Conservation (phyloP, 2,888 invertebrate species). For the Melieria crassipennis region DNA sequence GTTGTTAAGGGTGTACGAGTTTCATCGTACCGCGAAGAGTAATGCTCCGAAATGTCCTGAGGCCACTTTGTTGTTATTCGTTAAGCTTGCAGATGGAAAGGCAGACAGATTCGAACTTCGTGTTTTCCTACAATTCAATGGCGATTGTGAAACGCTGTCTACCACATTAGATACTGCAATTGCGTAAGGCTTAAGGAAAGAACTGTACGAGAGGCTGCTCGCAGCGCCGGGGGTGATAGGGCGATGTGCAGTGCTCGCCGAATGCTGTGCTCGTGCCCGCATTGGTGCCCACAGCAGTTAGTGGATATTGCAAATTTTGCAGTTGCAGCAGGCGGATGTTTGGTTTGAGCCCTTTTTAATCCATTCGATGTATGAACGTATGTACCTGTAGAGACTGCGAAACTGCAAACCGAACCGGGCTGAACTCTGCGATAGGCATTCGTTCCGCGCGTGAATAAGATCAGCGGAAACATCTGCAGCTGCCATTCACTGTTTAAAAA, state of each 20-base stretch:
- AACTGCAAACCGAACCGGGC: constrained; percentile 7
- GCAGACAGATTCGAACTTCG: constrained; percentile 59
- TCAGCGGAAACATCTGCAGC: constrained; percentile 41
- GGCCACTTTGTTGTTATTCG: constrained; percentile 58
- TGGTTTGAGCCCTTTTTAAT: constrained; percentile 41
- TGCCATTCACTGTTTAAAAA: constrained; percentile 18
- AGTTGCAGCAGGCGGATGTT: constrained; percentile 63
- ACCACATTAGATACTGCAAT: constrained; percentile 25
- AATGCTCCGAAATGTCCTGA: constrained; percentile 53
- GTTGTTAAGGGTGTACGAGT: constrained; percentile 26
- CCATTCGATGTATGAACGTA: constrained; percentile 17
- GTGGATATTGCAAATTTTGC: constrained; percentile 49
- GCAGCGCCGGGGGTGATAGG: constrained; percentile 54
- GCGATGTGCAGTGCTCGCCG: too few relatives aligned
- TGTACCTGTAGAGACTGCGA: neutral
- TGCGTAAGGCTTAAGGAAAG: constrained; percentile 14
- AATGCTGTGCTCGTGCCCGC: constrained; percentile 41
- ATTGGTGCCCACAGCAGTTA: constrained; percentile 52
- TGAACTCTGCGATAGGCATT: constrained; percentile 4
- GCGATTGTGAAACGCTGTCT: constrained; percentile 37
- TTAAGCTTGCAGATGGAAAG: constrained; percentile 59
- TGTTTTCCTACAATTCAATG: constrained; percentile 38
- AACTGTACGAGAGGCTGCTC: constrained; percentile 48
- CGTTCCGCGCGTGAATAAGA: constrained; percentile 26
- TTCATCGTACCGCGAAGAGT: constrained; percentile 38